phyloP scores from a whole-genome alignment of 2,888 invertebrate species.

The Sminthurinus aureus region DNA sequence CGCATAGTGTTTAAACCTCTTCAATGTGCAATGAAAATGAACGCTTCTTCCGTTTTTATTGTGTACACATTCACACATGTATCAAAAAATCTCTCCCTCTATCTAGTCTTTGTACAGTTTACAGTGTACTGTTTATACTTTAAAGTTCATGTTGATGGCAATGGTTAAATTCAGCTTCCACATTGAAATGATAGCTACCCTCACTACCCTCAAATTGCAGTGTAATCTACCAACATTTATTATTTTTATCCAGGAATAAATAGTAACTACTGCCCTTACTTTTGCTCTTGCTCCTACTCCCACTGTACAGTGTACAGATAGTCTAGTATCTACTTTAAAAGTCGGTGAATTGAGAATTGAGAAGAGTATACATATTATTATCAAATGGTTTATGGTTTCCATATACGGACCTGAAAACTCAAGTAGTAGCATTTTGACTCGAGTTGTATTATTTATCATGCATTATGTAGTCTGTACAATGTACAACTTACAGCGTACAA shows the following conservation, averaged over 20 bases:
- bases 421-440: not conserved
- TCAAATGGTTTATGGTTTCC: not conserved
- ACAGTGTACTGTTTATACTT: not conserved
- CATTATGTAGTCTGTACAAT: not conserved
- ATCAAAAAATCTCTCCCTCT: too few species aligned
- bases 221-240: constrained; percentile 18
- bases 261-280: not conserved
- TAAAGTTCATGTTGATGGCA: too few species aligned
- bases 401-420: not conserved
- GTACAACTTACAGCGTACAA: too few species aligned
- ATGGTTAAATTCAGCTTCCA: constrained; percentile 20
- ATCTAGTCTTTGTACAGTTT: too few species aligned
- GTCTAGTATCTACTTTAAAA: not conserved
- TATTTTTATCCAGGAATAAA: constrained; percentile 11
- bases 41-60: not conserved
- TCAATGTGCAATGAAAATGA: not conserved
- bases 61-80: too few species aligned
- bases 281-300: not conserved
- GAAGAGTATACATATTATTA: not conserved
- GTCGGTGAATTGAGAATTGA: too few species aligned
- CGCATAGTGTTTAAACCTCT: constrained; percentile 28
- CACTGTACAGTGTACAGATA: not conserved
- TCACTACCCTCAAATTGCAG: not conserved
- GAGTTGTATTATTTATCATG: not conserved
- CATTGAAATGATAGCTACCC: constrained; percentile 14